Evolutionary conservation across 2,888 invertebrate genomes (phyloP), one percentile per base, ranked within the genome.

Genomic region (Drosophila limbata): DNA sequence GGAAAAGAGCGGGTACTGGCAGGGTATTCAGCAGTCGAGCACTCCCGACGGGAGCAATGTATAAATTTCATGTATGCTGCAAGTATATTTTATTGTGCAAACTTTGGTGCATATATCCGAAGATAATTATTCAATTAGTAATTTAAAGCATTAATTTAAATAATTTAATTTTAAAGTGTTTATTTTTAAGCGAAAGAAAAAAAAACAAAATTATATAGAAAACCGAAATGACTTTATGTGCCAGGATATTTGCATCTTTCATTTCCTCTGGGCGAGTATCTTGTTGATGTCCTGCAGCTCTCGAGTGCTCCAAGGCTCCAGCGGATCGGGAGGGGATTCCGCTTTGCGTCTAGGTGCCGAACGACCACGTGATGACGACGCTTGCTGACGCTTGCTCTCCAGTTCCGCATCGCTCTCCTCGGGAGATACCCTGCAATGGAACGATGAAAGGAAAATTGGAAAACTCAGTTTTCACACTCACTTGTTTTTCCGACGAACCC

Each of bases 271-370:
- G 60, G 91, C 83, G 65, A 91, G 74, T 87, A 96, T 94, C 81
- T 94, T 94, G 92, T 95, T 96, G 93, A 96, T 96, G 91, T 95
- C 95, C 68, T 95, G 94, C 79, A 96, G 94, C 79, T 94, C 94
- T 76, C 94, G 94, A 44, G 95, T 95, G 91, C 95, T 96, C 96
- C 96, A 96, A 0, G 96, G 95, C 87, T 96, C 95, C 69, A 96
- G 91, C 5, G 95, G 95, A 93, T 95, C 95, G 9, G 94, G 94
- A 4, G 94, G 93, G 8, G 94, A 94, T 8, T 91, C 86, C 6
- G 63, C 33, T 21, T 81, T 71, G 10, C 84, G 81, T 17, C 65
- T 71, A 17, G 87, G 84, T 4, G 92, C 92, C 10, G 92, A 91
- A 19, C 88, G 84, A 2, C 90, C 87, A 5, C 91, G 79, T 19